Evolutionary conservation across 2,113 vertebrate species (phyloP), one percentile per base, ranked within the genome.

Genomic region (Anarrhichthys ocellatus): DNA sequence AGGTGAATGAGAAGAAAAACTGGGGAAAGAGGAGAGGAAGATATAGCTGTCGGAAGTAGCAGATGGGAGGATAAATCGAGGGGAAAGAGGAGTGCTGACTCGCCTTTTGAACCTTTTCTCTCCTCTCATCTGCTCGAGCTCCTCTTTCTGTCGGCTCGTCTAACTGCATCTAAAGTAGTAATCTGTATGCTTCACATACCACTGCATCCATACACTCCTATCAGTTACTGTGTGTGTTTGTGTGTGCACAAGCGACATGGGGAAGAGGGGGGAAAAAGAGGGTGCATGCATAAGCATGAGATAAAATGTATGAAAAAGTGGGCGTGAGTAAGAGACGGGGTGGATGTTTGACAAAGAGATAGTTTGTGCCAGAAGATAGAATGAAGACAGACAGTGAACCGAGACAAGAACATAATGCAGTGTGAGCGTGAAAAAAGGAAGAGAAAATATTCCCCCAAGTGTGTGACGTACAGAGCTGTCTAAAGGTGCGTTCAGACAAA

Each of bases 1-100:
- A 2, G 24, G 34, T 61, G 36, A 72, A 76, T 27, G 36, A 78
- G 76, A 66, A 40, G 69, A 42, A 17, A 50, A 67, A 34, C 36
- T 29, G 40, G 34, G 0, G 58, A 48, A 50, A 68, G 42, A 22
- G 32, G 64, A 18, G 29, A 72, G 24, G 56, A 75, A 84, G 42
- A 76, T 56, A 82, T 75, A 38, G 63, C 62, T 78, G 80, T 76
- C n/a, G 34, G 83, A 72, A 42, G 80, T 3, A 87, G 70, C 84
- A 90, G 84, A 89, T 84, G 89, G 84, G 56, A 77, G 70, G 84
- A 89, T 83, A 81, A 87, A 89, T 54, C 17, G 65, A 74, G 61
- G 82, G 64, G 22, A 89, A 38, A 29, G 64, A 56, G 54, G n/a
- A 82, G 70, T 10, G 72, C 76, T 66, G 83, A 81, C 73, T 68